These are phyloP conservation scores for Flexamia atlantica DNA, from an alignment of 2,888 invertebrate genomes.

Conservation along the genomic window DNA sequence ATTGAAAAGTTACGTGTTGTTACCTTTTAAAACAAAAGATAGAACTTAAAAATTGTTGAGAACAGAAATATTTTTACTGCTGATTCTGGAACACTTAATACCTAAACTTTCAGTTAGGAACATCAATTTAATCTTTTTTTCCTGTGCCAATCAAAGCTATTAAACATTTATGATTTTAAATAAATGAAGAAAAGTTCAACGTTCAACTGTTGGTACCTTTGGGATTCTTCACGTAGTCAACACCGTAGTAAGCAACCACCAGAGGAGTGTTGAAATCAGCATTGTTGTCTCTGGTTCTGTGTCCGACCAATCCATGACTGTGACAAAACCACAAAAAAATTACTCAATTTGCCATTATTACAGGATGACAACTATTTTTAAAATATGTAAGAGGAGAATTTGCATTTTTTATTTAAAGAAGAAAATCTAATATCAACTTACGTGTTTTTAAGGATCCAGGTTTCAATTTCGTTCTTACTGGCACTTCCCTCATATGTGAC, in stretches of 20 bases:
- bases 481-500: constrained; percentile 87
- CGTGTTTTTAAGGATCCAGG: constrained; percentile 91
- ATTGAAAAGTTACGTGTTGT: too few relatives aligned
- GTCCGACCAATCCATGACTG: constrained; percentile 95
- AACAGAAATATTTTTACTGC: too few relatives aligned
- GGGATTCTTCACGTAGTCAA: constrained; percentile 97
- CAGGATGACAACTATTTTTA: not conserved
- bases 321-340: constrained; percentile 60
- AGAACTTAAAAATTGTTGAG: too few relatives aligned
- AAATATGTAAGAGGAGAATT: too few relatives aligned
- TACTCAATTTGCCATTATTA: not conserved
- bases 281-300: constrained; percentile 90
- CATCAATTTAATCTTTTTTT: too few relatives aligned
- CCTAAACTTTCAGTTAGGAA: too few relatives aligned
- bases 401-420: too few relatives aligned
- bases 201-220: constrained; percentile 81
- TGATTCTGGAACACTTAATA: too few relatives aligned
- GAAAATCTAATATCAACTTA: constrained; percentile 77
- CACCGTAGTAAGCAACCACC: constrained; percentile 93
- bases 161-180: too few relatives aligned
- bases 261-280: constrained; percentile 93
- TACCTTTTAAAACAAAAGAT: too few relatives aligned
- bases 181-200: not conserved
- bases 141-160: too few relatives aligned
- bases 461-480: constrained; percentile 83